Evolutionary conservation across 1,140 invertebrate genomes (phyloP), one percentile per base, ranked within the genome.

Genomic region (Steinernema feltiae): DNA sequence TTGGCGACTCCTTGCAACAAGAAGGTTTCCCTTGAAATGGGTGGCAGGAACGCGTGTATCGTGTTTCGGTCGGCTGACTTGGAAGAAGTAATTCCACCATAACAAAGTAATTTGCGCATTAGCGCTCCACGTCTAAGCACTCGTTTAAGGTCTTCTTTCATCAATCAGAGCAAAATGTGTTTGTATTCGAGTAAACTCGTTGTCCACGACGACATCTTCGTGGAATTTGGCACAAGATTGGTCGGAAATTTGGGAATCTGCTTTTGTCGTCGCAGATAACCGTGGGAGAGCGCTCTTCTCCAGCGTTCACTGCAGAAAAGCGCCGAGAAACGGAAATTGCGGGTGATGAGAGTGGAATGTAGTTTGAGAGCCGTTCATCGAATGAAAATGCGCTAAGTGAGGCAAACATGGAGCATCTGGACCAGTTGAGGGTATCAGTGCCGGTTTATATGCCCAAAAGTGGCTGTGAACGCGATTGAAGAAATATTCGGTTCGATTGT

Each of bases 401-500:
- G 24, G 53, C 24, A 27, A 17, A 63, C n/a, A n/a, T n/a, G n/a
- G n/a, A n/a, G n/a, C n/a, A n/a, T n/a, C n/a, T n/a, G n/a, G n/a
- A n/a, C n/a, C n/a, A n/a, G n/a, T n/a, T n/a, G n/a, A n/a, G n/a
- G n/a, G n/a, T n/a, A n/a, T n/a, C n/a, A 79, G 80, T 90, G 90
- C 2, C 90, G 89, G 79, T 91, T 88, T 77, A 84, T 90, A 76
- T 76, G 82, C 3, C 90, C 90, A n/a, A 89, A 88, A 0, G 84
- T 90, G 0, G 87, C 90, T 3, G 87, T 88, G 17, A 87, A 87
- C 70, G 79, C 90, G 0, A 63, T 87, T 63, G 90, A 91, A 77
- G 90, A 91, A 82, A 90, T 91, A 30, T 91, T 91, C 84, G 90
- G 90, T 0, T 90, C 90, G 0, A 89, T 91, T 1, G 89, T 88